These are phyloP conservation scores for Brachyalestes nurse DNA, from an alignment of 2,797 vertebrate species.

Conservation along the genomic window DNA sequence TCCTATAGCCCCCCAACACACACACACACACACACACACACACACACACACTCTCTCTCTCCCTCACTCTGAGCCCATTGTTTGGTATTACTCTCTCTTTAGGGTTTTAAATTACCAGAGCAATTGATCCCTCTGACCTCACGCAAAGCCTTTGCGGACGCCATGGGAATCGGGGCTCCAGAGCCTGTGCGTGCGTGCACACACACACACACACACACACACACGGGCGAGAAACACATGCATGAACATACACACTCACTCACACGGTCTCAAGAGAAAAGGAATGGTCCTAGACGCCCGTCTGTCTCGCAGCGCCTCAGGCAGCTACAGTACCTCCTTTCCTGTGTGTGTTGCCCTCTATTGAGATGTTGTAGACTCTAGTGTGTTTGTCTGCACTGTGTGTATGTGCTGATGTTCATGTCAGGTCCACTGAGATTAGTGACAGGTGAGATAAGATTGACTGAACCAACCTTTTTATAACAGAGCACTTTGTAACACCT, in stretches of 20 bases:
- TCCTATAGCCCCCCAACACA: slow-evolving; percentile 76
- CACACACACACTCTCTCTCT: slow-evolving; percentile 59
- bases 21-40: slow-evolving; percentile 58
- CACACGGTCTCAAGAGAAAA: not conserved
- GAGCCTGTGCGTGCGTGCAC: no score
- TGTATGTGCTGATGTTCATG: not conserved
- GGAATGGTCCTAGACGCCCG: slow-evolving; percentile 25
- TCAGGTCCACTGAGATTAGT: not conserved
- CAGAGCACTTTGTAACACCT: not conserved
- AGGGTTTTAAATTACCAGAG: slow-evolving; percentile 91
- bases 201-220: slow-evolving; percentile 81
- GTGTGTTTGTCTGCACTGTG: no score
- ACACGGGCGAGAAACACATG: slow-evolving; percentile 46
- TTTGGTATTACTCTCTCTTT: slow-evolving; percentile 94
- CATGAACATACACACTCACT: slow-evolving; percentile 9
- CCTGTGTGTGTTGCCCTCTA: slow-evolving; percentile 68
- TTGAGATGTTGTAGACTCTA: slow-evolving; percentile 18
- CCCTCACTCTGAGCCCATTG: slow-evolving; percentile 78
- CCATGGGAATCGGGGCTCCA: slow-evolving; percentile 90
- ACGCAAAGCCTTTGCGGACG: slow-evolving; percentile 87
- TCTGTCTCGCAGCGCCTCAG: slow-evolving; percentile 1
- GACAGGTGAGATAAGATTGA: not conserved
- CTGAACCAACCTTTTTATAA: not conserved
- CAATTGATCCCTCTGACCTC: slow-evolving; percentile 96
- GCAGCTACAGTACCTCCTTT: not conserved